phyloP scores from a whole-genome alignment of 2,797 vertebrate species.

The Vultur gryphus region DNA sequence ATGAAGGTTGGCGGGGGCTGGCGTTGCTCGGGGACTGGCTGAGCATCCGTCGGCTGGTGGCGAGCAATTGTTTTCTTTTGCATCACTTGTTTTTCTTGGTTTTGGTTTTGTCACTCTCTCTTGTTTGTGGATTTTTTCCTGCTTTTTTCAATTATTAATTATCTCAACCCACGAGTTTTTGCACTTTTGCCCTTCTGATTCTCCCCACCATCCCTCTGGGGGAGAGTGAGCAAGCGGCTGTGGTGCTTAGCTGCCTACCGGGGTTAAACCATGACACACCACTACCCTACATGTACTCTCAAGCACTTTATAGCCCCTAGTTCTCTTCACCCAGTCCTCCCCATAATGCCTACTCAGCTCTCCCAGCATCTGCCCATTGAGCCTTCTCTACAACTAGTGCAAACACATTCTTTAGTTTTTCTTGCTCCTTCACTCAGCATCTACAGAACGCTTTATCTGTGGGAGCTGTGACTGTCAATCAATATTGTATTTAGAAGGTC shows the following conservation, averaged over 20 bases:
- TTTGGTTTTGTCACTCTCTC: background rate
- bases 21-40: background rate
- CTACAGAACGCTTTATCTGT: background rate
- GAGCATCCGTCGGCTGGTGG: background rate
- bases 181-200: background rate
- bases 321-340: background rate
- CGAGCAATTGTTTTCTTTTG: background rate
- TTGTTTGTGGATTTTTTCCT: fast-evolving
- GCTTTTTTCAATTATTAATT: background rate
- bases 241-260: background rate
- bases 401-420: background rate
- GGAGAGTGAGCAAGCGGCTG: background rate
- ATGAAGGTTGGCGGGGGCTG: background rate
- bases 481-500: background rate
- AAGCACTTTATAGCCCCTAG: background rate
- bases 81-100: background rate
- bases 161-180: background rate
- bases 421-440: background rate
- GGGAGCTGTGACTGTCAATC: background rate
- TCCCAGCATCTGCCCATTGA: background rate
- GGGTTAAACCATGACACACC: background rate
- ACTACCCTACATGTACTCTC: background rate
- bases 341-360: background rate
- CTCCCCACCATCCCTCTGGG: background rate
- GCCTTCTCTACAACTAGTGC: background rate